A percentile compares a stretch with the other conserved stretches of the same genome.
Conservation (phyloP, 2,888 invertebrate species). For the Drosophila putrida region DNA sequence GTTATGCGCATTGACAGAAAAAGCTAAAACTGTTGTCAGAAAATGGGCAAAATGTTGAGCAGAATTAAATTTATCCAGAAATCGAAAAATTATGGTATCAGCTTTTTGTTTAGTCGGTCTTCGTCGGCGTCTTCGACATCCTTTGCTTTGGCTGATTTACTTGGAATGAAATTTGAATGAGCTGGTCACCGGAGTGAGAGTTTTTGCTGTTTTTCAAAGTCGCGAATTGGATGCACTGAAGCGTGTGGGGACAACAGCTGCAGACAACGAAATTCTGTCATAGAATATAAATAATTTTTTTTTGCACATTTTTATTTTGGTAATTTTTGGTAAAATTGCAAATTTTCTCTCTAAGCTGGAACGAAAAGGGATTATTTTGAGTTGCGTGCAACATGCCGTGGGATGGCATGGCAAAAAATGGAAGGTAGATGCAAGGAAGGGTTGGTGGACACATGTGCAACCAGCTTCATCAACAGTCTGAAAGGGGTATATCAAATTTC, state of each 20-base stretch:
- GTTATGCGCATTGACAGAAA: conserved; percentile 21
- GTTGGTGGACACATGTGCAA: conserved; percentile 53
- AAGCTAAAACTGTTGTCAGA: conserved; percentile 8
- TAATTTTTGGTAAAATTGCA: conserved; percentile 48
- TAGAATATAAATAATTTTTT: conserved; percentile 42
- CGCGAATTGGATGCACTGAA: conserved; percentile 43
- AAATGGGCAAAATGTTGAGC: conserved; percentile 40
- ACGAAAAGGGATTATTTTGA: conserved; percentile 53
- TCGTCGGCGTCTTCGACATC: conserved; percentile 46
- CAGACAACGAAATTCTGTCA: conserved; percentile 55
- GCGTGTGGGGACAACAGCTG: conserved; percentile 62
- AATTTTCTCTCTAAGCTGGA: conserved; percentile 34
- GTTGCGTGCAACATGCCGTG: conserved; percentile 34
- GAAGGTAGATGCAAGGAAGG: conserved; percentile 36
- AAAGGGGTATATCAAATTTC: conserved; percentile 70
- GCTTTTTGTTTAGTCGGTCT: conserved; percentile 31
- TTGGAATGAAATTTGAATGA: conserved; percentile 70
- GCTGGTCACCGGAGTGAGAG: conserved; percentile 4
- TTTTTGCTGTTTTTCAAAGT: conserved; percentile 12
- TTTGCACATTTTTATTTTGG: conserved; percentile 2
- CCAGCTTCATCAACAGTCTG: conserved; percentile 8
- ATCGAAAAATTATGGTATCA: conserved; percentile 34
- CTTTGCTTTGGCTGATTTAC: conserved; percentile 54
- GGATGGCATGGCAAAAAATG: conserved; percentile 2
- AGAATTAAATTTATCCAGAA: conserved; percentile 50